These are phyloP conservation scores for Hormaphis cornu DNA, from an alignment of 1,140 invertebrate genomes.

Conservation along the genomic window DNA sequence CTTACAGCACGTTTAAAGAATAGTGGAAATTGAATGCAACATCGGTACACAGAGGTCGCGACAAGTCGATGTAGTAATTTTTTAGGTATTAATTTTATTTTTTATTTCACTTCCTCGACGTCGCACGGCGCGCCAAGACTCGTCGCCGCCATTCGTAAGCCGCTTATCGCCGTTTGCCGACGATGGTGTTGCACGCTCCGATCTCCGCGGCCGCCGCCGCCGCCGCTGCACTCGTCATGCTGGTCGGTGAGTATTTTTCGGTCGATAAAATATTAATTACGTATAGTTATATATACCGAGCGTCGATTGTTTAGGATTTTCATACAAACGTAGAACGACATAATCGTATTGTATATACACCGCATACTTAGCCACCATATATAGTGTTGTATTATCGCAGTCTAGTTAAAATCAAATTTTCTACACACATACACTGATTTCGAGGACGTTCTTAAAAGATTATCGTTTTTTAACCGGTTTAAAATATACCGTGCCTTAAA, in stretches of 20 bases:
- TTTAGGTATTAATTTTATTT: too few relatives aligned
- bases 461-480: background rate
- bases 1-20: too few relatives aligned
- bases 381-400: too few relatives aligned
- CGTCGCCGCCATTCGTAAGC: constrained; percentile 14
- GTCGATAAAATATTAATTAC: background rate
- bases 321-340: background rate
- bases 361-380: too few relatives aligned
- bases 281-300: background rate
- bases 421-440: too few relatives aligned
- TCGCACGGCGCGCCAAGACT: background rate
- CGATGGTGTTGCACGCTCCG: constrained; percentile 5
- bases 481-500: background rate
- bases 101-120: background rate
- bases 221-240: background rate
- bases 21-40: background rate
- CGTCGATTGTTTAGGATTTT: background rate
- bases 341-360: too few relatives aligned
- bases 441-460: background rate
- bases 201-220: background rate
- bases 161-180: constrained; percentile 21
- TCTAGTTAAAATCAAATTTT: too few relatives aligned
- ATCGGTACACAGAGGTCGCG: constrained; percentile 18
- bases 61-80: too few relatives aligned
- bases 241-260: background rate